Conservation (phyloP, 1,140 invertebrate species). For the Lepidotrigona ventralis region DNA sequence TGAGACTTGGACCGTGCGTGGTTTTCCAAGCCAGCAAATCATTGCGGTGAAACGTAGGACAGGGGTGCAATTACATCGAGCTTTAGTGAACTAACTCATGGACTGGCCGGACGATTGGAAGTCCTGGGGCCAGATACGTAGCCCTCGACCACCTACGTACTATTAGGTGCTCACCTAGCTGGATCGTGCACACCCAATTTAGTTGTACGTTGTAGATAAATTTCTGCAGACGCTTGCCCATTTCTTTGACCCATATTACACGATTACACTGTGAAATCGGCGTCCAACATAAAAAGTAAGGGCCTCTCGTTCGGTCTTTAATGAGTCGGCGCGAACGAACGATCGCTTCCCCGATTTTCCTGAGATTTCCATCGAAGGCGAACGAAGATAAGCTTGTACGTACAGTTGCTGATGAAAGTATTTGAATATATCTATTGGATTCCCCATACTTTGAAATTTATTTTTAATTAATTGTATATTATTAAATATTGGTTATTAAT, state of each 20-base stretch:
- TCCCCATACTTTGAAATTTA: too few species aligned
- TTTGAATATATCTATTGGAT: too few species aligned
- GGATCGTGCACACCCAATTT: constrained; percentile 50
- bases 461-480: too few species aligned
- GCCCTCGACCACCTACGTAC: constrained; percentile 46
- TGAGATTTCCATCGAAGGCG: not conserved
- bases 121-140: constrained; percentile 45
- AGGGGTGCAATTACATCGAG: constrained; percentile 31
- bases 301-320: not conserved
- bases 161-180: constrained; percentile 54
- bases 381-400: too few species aligned
- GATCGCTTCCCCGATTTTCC: constrained; percentile 25
- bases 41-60: constrained; percentile 10
- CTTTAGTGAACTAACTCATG: constrained; percentile 5
- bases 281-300: constrained; percentile 24
- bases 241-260: not conserved
- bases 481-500: too few species aligned
- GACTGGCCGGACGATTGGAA: constrained; percentile 33
- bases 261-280: constrained; percentile 46
- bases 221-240: constrained; percentile 28
- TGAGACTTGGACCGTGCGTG: not conserved
- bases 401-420: too few species aligned
- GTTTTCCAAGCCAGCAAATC: constrained; percentile 3
- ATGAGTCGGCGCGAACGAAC: constrained; percentile 9
- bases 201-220: constrained; percentile 46